These are phyloP conservation scores for Stylophora pistillata DNA, from an alignment of 64 coral and sea anemone species.

Conservation along the genomic window DNA sequence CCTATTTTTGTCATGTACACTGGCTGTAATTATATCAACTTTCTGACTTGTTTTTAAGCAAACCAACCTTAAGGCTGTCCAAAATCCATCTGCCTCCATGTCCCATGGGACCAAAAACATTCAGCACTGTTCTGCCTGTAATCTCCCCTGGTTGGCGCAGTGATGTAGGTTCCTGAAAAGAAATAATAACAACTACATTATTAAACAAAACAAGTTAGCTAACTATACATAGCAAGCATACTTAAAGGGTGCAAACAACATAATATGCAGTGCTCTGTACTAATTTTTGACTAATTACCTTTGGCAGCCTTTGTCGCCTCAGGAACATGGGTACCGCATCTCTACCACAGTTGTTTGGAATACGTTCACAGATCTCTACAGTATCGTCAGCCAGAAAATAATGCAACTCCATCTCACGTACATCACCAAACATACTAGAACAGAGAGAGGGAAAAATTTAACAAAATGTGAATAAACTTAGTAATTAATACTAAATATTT, in stretches of 20 bases:
- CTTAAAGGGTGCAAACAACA: too few relatives aligned
- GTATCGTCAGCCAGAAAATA: slow-evolving; percentile 99
- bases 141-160: slow-evolving; percentile 90
- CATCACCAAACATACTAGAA: slow-evolving; percentile 96
- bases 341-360: slow-evolving; percentile 86
- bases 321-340: slow-evolving; percentile 98
- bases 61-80: slow-evolving; percentile 80
- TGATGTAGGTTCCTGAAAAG: slow-evolving; percentile 75
- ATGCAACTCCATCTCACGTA: slow-evolving; percentile 91
- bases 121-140: slow-evolving; percentile 93
- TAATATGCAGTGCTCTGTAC: too few relatives aligned
- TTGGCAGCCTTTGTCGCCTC: slow-evolving; percentile 78
- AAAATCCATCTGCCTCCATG: slow-evolving; percentile 99
- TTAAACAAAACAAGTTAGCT: too few relatives aligned
- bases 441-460: background rate
- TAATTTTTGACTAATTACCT: slow-evolving; percentile 19
- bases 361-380: slow-evolving; percentile 92
- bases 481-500: too few relatives aligned
- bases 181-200: background rate
- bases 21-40: too few relatives aligned
- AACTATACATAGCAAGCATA: too few relatives aligned
- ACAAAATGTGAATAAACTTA: background rate
- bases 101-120: slow-evolving; percentile 99
- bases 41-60: too few relatives aligned
- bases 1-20: too few relatives aligned